Evolutionary conservation across 2,888 invertebrate genomes (phyloP).

Genomic region (Sceliomorpha sp.): DNA sequence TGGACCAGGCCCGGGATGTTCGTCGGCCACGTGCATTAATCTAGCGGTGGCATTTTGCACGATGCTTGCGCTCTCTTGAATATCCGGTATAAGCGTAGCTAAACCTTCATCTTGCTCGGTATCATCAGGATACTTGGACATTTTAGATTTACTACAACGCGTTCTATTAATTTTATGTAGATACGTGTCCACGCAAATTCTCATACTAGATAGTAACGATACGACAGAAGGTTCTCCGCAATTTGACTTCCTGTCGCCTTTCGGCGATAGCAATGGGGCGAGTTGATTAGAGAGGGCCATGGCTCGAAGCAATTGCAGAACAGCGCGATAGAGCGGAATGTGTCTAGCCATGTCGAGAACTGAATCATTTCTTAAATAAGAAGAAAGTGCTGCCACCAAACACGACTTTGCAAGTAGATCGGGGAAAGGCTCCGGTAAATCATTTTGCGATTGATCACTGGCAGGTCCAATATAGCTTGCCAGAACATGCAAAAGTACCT

Average conservation of each 20-base stretch:
- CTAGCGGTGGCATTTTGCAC: conserved; percentile 81
- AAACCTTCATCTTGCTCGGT: conserved; percentile 94
- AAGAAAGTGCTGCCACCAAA: conserved; percentile 92
- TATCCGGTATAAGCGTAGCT: conserved; percentile 93
- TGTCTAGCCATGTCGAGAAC: conserved; percentile 98
- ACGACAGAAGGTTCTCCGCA: conserved; percentile 87
- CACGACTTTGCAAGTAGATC: conserved; percentile 91
- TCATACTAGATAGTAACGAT: conserved; percentile 91
- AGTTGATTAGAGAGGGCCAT: conserved; percentile 84
- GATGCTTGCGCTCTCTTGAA: conserved; percentile 86
- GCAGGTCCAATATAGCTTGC: conserved; percentile 92
- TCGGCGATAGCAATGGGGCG: conserved; percentile 85
- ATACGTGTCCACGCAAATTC: conserved; percentile 94
- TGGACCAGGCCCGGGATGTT: conserved; percentile 74
- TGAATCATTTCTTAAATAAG: conserved; percentile 96
- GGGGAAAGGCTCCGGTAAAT: conserved; percentile 87
- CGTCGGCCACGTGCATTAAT: conserved; percentile 67
- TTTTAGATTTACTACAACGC: conserved; percentile 68
- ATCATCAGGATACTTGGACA: conserved; percentile 82
- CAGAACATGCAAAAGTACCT: conserved; percentile 87
- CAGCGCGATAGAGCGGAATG: conserved; percentile 94
- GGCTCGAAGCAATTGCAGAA: conserved; percentile 90
- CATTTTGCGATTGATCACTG: conserved; percentile 81
- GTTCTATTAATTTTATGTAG: conserved; percentile 87
- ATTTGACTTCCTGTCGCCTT: conserved; percentile 67